These are phyloP conservation scores for Melanaphis sacchari DNA, from an alignment of 1,140 invertebrate species.

Conservation along the genomic window DNA sequence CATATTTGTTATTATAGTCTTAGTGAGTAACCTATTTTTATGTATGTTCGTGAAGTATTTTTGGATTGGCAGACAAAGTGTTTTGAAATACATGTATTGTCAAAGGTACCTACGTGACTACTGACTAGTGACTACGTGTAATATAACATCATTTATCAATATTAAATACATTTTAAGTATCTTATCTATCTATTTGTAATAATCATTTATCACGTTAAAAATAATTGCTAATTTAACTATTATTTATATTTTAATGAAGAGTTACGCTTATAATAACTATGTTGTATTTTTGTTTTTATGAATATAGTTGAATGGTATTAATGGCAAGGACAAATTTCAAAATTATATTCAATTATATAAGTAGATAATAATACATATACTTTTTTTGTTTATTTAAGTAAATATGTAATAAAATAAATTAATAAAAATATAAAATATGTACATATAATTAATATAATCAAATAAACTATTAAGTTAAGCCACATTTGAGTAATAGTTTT, in stretches of 20 bases:
- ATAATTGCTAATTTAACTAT: neutral
- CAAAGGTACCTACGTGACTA: neutral
- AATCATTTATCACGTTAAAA: neutral
- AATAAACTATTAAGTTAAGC: too few species aligned
- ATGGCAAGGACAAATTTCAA: neutral
- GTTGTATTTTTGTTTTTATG: neutral
- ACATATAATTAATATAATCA: too few species aligned
- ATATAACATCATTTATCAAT: neutral
- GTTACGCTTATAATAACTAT: neutral
- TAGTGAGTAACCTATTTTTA: neutral
- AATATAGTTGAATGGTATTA: neutral
- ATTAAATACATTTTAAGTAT: neutral
- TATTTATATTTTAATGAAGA: neutral
- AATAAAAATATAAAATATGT: too few species aligned
- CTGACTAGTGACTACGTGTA: neutral
- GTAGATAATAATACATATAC: neutral
- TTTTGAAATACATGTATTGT: slow-evolving; percentile 1
- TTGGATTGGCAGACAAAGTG: slow-evolving; percentile 23
- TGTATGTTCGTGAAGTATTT: slow-evolving; percentile 37
- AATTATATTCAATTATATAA: neutral
- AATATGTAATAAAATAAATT: too few species aligned
- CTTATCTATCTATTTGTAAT: neutral
- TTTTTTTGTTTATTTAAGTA: neutral
- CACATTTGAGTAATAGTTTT: too few species aligned
- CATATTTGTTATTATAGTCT: neutral